Evolutionary conservation across 2,888 invertebrate genomes (phyloP), one percentile per base, ranked within the genome.

Genomic region (Agriopis marginaria): DNA sequence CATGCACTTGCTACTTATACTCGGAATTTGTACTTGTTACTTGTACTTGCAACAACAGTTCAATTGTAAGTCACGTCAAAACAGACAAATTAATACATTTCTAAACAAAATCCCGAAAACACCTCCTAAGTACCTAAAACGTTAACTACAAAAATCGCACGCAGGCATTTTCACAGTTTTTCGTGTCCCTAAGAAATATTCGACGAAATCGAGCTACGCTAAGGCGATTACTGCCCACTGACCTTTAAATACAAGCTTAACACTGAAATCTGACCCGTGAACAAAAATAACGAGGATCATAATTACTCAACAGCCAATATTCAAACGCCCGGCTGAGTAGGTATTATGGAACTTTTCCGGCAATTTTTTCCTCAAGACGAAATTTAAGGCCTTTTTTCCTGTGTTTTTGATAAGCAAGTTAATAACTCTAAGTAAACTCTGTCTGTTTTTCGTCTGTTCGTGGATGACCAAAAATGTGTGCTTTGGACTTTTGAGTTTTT

Each of bases 201-300:
- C 45, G 14, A 55, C 54, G 60, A 64, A 76, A 78, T 73, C 77
- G 78, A 79, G 80, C 76, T 70, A 64, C 54, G 76, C 64, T 86
- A 86, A 86, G 85, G 85, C 78, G 86, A 86, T 86, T 86, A 86
- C 78, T 83, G 82, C 78, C 71, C 81, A 66, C 74, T 85, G 86
- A 84, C 84, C 84, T 86, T 85, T 83, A 77, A 83, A 80, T 80
- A 83, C 77, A 77, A 80, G 82, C 83, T 82, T 82, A 77, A 80
- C 79, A 73, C 75, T 66, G 82, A 69, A 69, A 64, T 49, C 64
- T 69, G 64, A 69, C 63, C 68, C 58, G 65, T 44, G 66, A 75
- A 73, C 78, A 78, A 79, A 82, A 82, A 81, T 82, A 82, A 81
- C 79, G 82, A 81, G 75, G 72, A 69, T 77, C 77, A 77, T 79